A percentile compares a stretch with the other conserved stretches of the same genome.
Evolutionary conservation across 2,797 vertebrate genomes (phyloP).

Genomic region (Periparus ater): DNA sequence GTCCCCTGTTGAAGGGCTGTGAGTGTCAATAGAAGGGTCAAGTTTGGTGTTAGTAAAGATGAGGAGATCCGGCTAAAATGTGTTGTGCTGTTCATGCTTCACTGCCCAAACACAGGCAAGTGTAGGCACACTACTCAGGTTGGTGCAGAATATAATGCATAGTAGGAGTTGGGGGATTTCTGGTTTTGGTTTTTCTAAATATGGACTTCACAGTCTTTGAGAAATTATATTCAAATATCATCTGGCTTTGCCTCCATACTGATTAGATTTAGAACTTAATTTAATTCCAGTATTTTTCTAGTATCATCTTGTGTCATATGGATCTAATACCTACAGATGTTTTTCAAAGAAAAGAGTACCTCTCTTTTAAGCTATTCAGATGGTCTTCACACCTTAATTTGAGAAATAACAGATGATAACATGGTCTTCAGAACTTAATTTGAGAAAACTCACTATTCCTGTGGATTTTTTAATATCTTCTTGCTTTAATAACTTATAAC

Average conservation of each 20-base stretch:
- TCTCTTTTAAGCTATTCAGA: neutral
- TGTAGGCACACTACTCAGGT: neutral
- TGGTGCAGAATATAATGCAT: neutral
- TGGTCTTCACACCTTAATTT: neutral
- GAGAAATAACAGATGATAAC: neutral
- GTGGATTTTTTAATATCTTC: neutral
- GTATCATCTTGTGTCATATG: neutral
- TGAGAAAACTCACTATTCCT: neutral
- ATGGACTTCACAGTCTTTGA: neutral
- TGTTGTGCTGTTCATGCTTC: neutral
- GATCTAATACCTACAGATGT: neutral
- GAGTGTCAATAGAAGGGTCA: neutral
- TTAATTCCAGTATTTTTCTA: neutral
- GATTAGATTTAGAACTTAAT: neutral
- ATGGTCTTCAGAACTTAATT: neutral
- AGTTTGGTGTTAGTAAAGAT: neutral
- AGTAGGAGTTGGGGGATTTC: neutral
- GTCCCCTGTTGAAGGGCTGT: accelerated
- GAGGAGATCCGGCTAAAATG: neutral
- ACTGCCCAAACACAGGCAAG: neutral
- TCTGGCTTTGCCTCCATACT: neutral
- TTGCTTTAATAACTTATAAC: neutral
- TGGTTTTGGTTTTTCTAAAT: neutral
- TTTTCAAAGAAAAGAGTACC: neutral
- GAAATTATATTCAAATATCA: neutral